phyloP scores from a whole-genome alignment of 2,113 vertebrate genomes.

The Campylomormyrus tamandua region DNA sequence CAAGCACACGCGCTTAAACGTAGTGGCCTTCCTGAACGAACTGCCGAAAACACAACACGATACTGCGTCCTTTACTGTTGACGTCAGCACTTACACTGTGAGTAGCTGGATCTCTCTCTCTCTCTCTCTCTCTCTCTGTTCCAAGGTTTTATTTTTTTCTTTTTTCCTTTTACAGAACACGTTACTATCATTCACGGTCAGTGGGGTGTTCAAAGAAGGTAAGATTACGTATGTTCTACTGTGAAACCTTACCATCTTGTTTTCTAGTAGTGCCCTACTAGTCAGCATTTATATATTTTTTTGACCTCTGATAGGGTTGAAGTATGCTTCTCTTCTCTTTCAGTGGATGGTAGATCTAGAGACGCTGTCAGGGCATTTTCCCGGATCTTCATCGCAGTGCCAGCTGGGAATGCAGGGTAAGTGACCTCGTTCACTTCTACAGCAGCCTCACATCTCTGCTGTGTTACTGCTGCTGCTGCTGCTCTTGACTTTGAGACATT shows the following conservation, averaged over 20 bases:
- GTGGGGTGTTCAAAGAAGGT: slow-evolving; percentile 85
- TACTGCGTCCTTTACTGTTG: slow-evolving; percentile 69
- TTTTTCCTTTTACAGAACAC: slow-evolving; percentile 58
- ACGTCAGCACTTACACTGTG: slow-evolving; percentile 77
- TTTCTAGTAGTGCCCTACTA: neutral
- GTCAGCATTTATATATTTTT: neutral
- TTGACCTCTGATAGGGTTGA: neutral
- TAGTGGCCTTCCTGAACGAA: slow-evolving; percentile 82
- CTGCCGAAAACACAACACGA: slow-evolving; percentile 84
- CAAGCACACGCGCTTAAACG: slow-evolving; percentile 75
- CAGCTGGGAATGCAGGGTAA: slow-evolving; percentile 73
- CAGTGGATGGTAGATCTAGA: slow-evolving; percentile 71
- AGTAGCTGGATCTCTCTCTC: slow-evolving; percentile 28
- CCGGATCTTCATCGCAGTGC: slow-evolving; percentile 77
- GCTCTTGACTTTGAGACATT: neutral
- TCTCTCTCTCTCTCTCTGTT: neutral
- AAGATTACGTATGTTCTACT: slow-evolving; percentile 20
- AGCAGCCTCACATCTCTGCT: neutral
- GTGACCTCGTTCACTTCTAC: slow-evolving; percentile 6
- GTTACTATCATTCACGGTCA: slow-evolving; percentile 76
- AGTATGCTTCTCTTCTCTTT: slow-evolving; percentile 29
- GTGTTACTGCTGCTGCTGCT: neutral
- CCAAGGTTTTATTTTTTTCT: neutral
- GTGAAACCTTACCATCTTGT: neutral
- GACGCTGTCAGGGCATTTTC: slow-evolving; percentile 76